Evolutionary conservation across 2,888 invertebrate genomes (phyloP).

Genomic region (Ditylenchus weischeri): DNA sequence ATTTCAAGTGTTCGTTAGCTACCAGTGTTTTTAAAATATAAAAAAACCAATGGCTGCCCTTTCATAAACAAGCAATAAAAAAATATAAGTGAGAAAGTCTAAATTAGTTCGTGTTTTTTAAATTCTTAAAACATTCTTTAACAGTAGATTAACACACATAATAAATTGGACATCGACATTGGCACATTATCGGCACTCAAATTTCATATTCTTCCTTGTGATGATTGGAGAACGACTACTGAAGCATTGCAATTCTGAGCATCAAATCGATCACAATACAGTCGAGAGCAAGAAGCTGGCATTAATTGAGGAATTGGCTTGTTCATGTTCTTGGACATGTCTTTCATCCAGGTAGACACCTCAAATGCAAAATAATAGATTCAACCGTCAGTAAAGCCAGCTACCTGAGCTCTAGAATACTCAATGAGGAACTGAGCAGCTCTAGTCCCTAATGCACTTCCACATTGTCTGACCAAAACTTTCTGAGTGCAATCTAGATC

Average conservation of each 20-base stretch:
- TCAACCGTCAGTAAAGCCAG: background rate
- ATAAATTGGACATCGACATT: background rate
- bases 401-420: slow-evolving; percentile 53
- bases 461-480: slow-evolving; percentile 47
- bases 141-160: background rate
- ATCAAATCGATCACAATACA: slow-evolving; percentile 51
- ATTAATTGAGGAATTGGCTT: slow-evolving; percentile 35
- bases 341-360: slow-evolving; percentile 56
- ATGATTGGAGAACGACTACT: slow-evolving; percentile 4
- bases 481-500: slow-evolving; percentile 51
- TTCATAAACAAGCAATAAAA: too few relatives aligned
- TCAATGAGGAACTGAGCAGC: slow-evolving; percentile 50
- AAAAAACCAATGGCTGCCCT: too few relatives aligned
- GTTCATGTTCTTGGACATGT: slow-evolving; percentile 36
- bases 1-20: too few relatives aligned
- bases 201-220: slow-evolving; percentile 5
- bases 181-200: background rate
- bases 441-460: slow-evolving; percentile 37
- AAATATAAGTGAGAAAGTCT: too few relatives aligned
- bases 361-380: slow-evolving; percentile 25
- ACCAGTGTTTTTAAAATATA: too few relatives aligned
- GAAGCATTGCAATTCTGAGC: slow-evolving; percentile 32
- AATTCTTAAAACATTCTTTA: too few relatives aligned
- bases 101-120: too few relatives aligned
- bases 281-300: slow-evolving; percentile 41